Base-by-base conservation (phyloP, 1,140 invertebrate species). In the Micrasema longulum region DNA sequence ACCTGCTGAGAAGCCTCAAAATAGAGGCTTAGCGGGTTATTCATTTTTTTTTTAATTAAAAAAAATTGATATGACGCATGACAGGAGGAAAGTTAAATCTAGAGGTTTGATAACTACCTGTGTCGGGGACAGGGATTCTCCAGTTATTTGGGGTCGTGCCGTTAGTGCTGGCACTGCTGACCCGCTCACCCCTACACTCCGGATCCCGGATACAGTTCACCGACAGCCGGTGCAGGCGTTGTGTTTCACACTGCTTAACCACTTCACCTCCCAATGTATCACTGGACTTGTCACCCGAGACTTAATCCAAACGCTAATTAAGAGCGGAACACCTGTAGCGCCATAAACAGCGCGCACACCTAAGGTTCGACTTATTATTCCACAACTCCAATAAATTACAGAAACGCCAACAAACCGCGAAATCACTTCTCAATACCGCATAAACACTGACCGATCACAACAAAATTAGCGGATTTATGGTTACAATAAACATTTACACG, bases 391-490 rank as follows among this genome's bases (percentile, higher is more conserved):
- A 20, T 60, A 22, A 60, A 18, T 60, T 60, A 57, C 55, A 18
- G n/a, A 14, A 7, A n/a, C 35, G 55, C 20, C 12, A 36, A 38
- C 55, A 60, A 60, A 60, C 55, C 55, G 55, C 55, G 55, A 38
- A 38, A 60, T 38, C 55, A 60, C 55, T 60, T 60, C 26, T 36
- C 26, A 9, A 36, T 57, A 16, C 3, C 10, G n/a, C 36, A 38
- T 38, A 60, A 60, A 41, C 55, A 60, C 55, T 53, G 50, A 53
- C 9, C 50, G 50, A 60, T 38, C 55, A 60, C 55, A 38, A 41
- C 55, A 60, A 41, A 60, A 60, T 60, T 60, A 60, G n/a, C 55
- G 55, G 35, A 41, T 60, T 60, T 60, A 60, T 60, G 55, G 55
- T 18, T 16, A 31, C 35, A 60, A 36, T 60, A 60, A 60, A 26